Evolutionary conservation across 2,113 vertebrate species (phyloP), one percentile per base, ranked within the genome.

Genomic region (Anguilla japonica): DNA sequence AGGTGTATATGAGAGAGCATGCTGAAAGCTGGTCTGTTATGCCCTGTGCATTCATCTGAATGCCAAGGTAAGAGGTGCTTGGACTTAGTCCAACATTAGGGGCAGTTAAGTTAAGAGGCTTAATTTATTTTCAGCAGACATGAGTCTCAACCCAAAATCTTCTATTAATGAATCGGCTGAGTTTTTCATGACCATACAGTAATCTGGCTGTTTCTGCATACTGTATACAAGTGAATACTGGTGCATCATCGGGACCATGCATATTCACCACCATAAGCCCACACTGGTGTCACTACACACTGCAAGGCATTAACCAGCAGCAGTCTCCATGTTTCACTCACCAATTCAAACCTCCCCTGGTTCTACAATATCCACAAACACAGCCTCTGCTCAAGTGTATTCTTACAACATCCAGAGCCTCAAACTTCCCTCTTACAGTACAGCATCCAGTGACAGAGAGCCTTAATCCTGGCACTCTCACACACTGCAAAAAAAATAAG

Each of bases 21-120:
- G 6, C 71, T 84, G 82, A 87, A 87, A 84, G 82, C 82, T 20
- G 39, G 43, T 75, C 82, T 87, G 82, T 87, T 87, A 79, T 56
- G 22, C 41, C 29, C 46, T 46, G 11, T 22, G 81, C 41, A 53
- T 22, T 71, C 16, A 57, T 53, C 75, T 83, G 3, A 40, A 40
- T 83, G 40, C 15, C 53, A 60, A n/a, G 50, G 81, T 57, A 16
- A 56, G 2, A 41, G 22, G 18, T 46, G 46, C 56, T 18, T 82
- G 87, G 78, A 82, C 13, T 20, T 8, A 2, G 34, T 40, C 50
- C 83, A 82, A 53, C 18, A 26, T 20, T 18, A 84, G 13, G 39
- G 26, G 29, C 9, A n/a, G 26, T n/a, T 9, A 14, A 9, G 71
- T 50, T 75, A 75, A 83, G 46, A 83, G 46, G 7, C 75, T n/a